phyloP scores from a whole-genome alignment of 2,888 invertebrate species.

The Allygus modestus region DNA sequence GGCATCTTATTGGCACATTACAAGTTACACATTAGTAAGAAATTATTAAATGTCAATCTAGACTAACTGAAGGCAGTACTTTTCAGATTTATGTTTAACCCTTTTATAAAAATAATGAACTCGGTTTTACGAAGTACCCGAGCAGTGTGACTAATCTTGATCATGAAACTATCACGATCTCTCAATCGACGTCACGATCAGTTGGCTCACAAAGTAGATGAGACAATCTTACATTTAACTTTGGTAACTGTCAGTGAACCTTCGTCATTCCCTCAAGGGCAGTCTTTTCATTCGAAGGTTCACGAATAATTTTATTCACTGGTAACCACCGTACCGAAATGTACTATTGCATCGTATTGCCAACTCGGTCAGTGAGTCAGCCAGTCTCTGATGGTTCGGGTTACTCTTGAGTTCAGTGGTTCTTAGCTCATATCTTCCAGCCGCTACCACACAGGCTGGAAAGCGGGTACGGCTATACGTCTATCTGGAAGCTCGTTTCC shows the following conservation, averaged over 20 bases:
- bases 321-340: background rate
- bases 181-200: background rate
- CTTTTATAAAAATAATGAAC: slow-evolving; percentile 20
- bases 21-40: background rate
- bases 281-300: slow-evolving; percentile 31
- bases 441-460: slow-evolving; percentile 20
- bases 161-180: background rate
- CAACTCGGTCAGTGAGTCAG: too few species aligned
- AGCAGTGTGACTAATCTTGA: background rate
- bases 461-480: slow-evolving; percentile 78
- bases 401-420: background rate
- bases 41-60: slow-evolving; percentile 20
- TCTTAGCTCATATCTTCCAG: slow-evolving; percentile 21
- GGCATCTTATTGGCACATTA: slow-evolving; percentile 21
- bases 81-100: background rate
- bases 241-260: slow-evolving; percentile 14
- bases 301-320: background rate
- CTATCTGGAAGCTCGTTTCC: slow-evolving; percentile 83
- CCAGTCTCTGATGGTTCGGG: too few species aligned
- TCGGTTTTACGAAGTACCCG: slow-evolving; percentile 11
- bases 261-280: slow-evolving; percentile 5
- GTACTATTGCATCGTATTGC: background rate
- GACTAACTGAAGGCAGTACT: slow-evolving; percentile 28
- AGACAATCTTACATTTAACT: slow-evolving; percentile 19
- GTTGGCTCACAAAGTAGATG: background rate